A percentile compares a stretch with the other conserved stretches of the same genome.
These are phyloP conservation scores for Cacoxenus indagator DNA, from an alignment of 2,888 invertebrate genomes.

Conservation along the genomic window DNA sequence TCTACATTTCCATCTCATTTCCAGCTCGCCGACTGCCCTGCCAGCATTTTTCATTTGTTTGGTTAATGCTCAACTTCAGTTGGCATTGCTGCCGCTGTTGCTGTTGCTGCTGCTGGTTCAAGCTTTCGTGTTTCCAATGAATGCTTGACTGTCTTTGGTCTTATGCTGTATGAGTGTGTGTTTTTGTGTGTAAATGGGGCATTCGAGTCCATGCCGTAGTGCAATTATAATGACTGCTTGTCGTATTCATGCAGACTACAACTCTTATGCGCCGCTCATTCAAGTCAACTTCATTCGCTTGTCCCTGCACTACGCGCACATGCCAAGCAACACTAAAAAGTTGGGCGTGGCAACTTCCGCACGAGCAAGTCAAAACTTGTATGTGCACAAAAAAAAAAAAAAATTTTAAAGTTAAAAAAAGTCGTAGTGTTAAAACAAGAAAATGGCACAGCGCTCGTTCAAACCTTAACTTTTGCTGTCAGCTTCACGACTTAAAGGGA, in stretches of 20 bases:
- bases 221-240: slow-evolving; percentile 23
- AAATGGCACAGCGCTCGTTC: background rate
- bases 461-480: slow-evolving; percentile 9
- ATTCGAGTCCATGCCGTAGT: background rate
- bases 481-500: background rate
- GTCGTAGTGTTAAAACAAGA: background rate
- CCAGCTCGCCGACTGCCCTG: background rate
- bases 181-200: background rate
- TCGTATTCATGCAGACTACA: background rate
- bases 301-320: background rate
- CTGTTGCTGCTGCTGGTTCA: slow-evolving; percentile 7
- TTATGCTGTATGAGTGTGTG: background rate
- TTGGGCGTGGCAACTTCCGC: slow-evolving; percentile 16
- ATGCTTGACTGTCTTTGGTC: background rate
- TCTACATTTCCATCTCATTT: background rate
- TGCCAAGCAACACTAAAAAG: background rate
- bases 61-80: slow-evolving; percentile 7
- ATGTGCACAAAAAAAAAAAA: background rate
- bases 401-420: background rate
- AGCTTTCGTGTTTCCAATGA: background rate
- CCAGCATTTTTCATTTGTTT: slow-evolving; percentile 6
- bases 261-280: too few species aligned
- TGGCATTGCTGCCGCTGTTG: too few species aligned
- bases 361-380: background rate
- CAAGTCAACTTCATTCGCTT: background rate